phyloP scores from a whole-genome alignment of 37 sponge, comb jelly and placozoan species.

The Ianthella basta region DNA sequence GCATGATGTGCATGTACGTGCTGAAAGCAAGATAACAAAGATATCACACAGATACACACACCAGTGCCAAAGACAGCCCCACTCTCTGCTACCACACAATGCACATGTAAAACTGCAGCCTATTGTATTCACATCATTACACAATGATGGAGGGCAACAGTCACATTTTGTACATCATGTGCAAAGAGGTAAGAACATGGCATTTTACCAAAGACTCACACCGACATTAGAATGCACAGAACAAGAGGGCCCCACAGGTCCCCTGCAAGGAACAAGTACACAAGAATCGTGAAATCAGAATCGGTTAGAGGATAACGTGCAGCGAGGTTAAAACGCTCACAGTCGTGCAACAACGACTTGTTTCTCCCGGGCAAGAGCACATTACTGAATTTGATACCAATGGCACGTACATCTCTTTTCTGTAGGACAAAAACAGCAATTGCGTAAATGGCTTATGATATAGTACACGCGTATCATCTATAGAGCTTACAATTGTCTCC shows the following conservation, averaged over 20 bases:
- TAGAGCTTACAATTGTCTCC: slow-evolving; percentile 70
- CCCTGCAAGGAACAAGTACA: slow-evolving; percentile 45
- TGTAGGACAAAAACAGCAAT: background rate
- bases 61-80: too few species aligned
- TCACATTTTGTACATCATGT: too few species aligned
- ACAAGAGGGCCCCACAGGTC: slow-evolving; percentile 92
- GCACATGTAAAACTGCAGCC: too few species aligned
- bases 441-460: background rate
- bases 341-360: slow-evolving; percentile 83
- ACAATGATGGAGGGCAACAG: too few species aligned
- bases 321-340: slow-evolving; percentile 39
- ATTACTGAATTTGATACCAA: slow-evolving; percentile 65
- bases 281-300: background rate
- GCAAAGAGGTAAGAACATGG: too few species aligned
- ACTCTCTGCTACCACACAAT: too few species aligned
- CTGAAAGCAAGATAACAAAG: too few species aligned
- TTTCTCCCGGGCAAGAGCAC: slow-evolving; percentile 70
- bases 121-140: too few species aligned
- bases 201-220: too few species aligned
- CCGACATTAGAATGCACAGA: slow-evolving; percentile 54
- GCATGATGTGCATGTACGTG: too few species aligned
- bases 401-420: slow-evolving; percentile 78
- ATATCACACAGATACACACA: too few species aligned
- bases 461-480: background rate
- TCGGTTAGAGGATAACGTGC: background rate